Percentiles rank a stretch among this genome's conserved stretches.
These are phyloP conservation scores for Micronycteris hirsuta DNA, from an alignment of 2,113 vertebrate species.

Conservation along the genomic window DNA sequence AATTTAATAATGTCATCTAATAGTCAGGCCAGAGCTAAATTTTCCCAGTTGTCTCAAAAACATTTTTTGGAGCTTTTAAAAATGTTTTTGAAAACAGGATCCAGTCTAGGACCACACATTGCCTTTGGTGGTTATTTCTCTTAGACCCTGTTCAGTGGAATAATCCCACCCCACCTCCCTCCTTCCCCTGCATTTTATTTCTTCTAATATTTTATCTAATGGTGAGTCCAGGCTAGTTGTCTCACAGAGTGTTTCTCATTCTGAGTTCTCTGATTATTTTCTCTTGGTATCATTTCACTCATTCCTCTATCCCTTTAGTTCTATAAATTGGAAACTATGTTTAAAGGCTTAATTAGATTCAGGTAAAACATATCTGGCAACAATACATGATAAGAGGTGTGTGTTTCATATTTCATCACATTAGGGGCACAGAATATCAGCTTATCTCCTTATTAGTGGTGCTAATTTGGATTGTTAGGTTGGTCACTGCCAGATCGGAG, in stretches of 20 bases:
- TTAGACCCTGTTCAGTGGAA: neutral
- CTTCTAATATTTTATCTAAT: neutral
- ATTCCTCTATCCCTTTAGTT: neutral
- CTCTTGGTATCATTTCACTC: neutral
- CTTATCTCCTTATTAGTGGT: neutral
- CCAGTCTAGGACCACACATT: neutral
- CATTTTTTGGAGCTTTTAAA: neutral
- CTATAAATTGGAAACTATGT: neutral
- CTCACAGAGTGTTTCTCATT: neutral
- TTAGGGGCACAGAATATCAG: neutral
- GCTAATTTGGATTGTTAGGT: neutral
- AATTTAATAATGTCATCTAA: neutral
- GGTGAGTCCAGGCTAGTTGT: neutral
- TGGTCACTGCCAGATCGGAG: neutral
- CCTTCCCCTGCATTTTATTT: neutral
- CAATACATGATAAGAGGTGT: neutral
- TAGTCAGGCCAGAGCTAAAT: neutral
- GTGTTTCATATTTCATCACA: neutral
- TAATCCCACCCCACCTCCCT: neutral
- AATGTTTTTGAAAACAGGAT: neutral
- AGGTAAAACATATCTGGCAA: neutral
- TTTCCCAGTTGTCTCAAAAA: neutral
- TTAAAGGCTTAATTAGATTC: neutral
- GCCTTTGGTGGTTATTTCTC: neutral
- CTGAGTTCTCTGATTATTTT: constrained; percentile 3